These are phyloP conservation scores for Nothocercus nigrocapillus DNA, from an alignment of 2,113 vertebrate genomes.

Conservation along the genomic window DNA sequence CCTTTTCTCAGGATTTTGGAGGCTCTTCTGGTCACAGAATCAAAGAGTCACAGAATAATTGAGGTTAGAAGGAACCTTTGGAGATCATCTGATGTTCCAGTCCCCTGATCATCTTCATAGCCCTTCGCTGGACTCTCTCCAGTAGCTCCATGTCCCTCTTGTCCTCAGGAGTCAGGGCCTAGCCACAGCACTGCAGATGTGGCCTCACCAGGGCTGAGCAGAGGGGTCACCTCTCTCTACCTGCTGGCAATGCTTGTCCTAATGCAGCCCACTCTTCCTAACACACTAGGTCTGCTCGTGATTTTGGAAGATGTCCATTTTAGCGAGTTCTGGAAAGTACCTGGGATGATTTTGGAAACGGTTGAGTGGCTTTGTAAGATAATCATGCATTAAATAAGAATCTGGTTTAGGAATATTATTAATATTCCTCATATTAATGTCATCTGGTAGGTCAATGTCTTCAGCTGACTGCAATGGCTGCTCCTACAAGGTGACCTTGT, in stretches of 20 bases:
- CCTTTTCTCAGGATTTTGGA: background rate
- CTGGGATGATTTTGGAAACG: background rate
- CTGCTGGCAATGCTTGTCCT: too few species aligned
- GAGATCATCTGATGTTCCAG: too few species aligned
- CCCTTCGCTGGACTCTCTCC: too few species aligned
- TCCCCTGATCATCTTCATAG: too few species aligned
- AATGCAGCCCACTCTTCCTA: too few species aligned
- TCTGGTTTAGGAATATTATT: background rate
- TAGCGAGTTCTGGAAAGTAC: background rate
- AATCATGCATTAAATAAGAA: background rate
- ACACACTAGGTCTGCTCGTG: background rate
- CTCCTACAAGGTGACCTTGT: background rate
- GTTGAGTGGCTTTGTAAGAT: background rate
- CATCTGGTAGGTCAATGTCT: background rate
- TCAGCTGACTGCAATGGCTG: background rate
- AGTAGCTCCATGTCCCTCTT: too few species aligned
- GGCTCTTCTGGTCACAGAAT: background rate
- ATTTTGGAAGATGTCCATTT: background rate
- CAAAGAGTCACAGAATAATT: too few species aligned
- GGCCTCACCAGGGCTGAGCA: too few species aligned
- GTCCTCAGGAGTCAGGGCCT: too few species aligned
- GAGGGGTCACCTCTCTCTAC: too few species aligned
- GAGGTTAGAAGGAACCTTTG: too few species aligned
- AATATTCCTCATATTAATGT: background rate
- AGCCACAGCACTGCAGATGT: too few species aligned